Evolutionary conservation across 2,113 vertebrate genomes (phyloP), one percentile per base, ranked within the genome.

Genomic region (Ammodytes marinus): DNA sequence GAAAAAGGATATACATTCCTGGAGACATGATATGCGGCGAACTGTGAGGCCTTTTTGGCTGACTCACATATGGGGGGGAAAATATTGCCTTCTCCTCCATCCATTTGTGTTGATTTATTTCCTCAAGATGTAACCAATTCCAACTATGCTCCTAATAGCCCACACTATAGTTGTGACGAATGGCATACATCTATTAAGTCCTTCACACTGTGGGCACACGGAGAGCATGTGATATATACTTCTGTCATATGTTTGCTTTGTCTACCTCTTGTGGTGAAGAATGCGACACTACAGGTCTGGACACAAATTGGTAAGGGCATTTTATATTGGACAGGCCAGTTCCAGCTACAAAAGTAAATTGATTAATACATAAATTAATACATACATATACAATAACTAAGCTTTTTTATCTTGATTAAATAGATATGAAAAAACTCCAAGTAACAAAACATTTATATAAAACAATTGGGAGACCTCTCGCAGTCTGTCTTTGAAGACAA

Each of bases 231-330:
- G 15, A 60, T 27, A 27, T 27, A 27, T 27, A 27, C 27, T 27
- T 27, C 27, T 27, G 37, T 11, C 3, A 39, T 19, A 35, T 15
- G 4, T 14, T 12, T 53, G 0, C 47, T 45, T 42, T 14, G 13
- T 8, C 40, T n/a, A 37, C 57, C 47, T 78, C 75, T 78, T n/a
- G 8, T 54, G 66, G 65, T 37, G 4, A 40, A 27, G 35, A 39
- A 10, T 19, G 43, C 13, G 15, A 15, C 11, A 49, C 35, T 67
- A 39, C 42, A 76, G 14, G 14, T 55, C 15, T 14, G 9, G 15
- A 52, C 7, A 27, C 27, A 27, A 27, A 27, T 27, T 27, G 27
- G 27, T 27, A 27, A 27, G 27, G 27, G 27, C 27, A 27, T 27
- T 27, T 27, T 27, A 27, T 27, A 27, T 27, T 27, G 27, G 27